phyloP scores from a whole-genome alignment of 2,888 invertebrate species.

The Volucella inflata region DNA sequence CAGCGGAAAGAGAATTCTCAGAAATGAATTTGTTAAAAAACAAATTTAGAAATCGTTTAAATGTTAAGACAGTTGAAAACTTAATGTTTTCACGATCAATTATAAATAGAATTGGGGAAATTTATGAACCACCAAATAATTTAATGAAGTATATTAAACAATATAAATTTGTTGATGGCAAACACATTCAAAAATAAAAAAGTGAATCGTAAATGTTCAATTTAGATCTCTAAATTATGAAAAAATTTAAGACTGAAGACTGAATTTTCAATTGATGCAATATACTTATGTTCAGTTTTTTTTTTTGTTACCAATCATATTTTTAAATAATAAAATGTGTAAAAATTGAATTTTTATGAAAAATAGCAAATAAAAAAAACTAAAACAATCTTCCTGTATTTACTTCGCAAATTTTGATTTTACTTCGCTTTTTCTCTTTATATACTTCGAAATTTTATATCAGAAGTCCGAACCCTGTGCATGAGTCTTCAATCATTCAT shows the following conservation, averaged over 20 bases:
- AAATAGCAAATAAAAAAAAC: too few species aligned
- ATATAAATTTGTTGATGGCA: too few species aligned
- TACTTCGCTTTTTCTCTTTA: constrained; percentile 16
- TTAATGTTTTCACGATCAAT: constrained; percentile 36
- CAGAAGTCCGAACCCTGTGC: constrained; percentile 2
- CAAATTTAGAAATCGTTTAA: constrained; percentile 26
- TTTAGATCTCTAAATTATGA: constrained; percentile 9
- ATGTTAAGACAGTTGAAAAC: constrained; percentile 11
- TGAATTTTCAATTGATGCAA: too few species aligned
- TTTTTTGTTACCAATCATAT: too few species aligned
- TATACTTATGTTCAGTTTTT: too few species aligned
- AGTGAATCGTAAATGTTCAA: too few species aligned
- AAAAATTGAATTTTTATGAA: too few species aligned
- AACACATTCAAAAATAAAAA: too few species aligned
- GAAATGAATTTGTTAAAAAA: constrained; percentile 31
- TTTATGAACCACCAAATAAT: too few species aligned
- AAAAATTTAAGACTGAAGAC: background rate
- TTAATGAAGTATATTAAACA: too few species aligned
- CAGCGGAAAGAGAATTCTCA: constrained; percentile 38
- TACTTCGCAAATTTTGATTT: constrained; percentile 22
- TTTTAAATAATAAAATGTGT: too few species aligned
- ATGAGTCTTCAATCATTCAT: too few species aligned
- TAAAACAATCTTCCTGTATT: background rate
- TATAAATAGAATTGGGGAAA: background rate
- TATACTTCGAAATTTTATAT: constrained; percentile 15